These are phyloP conservation scores for Urocynchramus pylzowi DNA, from an alignment of 2,113 vertebrate species.

Conservation along the genomic window DNA sequence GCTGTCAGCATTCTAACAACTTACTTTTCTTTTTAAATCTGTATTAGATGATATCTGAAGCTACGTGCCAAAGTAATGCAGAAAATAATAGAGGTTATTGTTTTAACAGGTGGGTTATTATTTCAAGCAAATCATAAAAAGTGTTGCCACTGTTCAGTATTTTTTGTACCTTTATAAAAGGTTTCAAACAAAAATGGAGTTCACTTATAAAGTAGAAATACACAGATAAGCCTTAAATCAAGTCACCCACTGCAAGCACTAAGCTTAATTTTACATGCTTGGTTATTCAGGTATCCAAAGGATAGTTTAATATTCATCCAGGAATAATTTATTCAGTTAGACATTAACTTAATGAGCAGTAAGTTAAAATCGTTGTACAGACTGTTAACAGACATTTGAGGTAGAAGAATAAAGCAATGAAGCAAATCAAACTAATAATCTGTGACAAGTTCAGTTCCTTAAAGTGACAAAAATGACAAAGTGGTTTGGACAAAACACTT, in stretches of 20 bases:
- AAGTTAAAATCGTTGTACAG: neutral
- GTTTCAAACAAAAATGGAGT: neutral
- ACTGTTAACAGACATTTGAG: neutral
- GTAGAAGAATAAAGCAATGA: neutral
- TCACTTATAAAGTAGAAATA: neutral
- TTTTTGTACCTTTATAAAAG: neutral
- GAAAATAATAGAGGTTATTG: neutral
- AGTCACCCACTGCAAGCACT: neutral
- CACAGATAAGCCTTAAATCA: neutral
- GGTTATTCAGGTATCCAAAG: neutral
- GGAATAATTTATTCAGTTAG: neutral
- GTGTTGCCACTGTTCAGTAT: neutral
- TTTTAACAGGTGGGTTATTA: neutral
- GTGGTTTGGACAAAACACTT: neutral
- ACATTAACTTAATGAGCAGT: neutral
- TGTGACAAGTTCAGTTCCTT: neutral
- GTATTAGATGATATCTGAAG: neutral
- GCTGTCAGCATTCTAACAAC: neutral
- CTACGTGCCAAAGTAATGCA: rapidly evolving
- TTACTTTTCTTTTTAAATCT: neutral
- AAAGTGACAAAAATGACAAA: neutral
- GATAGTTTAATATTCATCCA: neutral
- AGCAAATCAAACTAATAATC: neutral
- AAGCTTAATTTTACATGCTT: neutral
- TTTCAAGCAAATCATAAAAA: neutral